phyloP scores from a whole-genome alignment of 2,113 vertebrate genomes.

The Odobenus rosmarus region DNA sequence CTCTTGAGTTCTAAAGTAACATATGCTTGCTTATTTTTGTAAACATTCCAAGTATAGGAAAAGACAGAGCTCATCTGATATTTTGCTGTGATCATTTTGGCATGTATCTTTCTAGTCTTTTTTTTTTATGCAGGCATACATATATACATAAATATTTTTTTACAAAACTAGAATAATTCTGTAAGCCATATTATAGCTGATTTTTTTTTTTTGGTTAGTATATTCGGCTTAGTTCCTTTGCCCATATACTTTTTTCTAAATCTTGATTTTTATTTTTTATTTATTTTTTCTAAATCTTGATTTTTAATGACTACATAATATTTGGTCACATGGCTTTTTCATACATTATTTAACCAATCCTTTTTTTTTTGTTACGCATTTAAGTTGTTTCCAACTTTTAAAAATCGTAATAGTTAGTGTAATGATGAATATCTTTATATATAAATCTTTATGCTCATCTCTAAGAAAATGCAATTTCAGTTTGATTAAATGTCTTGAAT shows the following conservation, averaged over 20 bases:
- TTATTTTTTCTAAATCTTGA: not conserved
- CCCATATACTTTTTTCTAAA: not conserved
- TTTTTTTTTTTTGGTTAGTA: not conserved
- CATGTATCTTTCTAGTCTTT: not conserved
- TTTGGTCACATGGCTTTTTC: not conserved
- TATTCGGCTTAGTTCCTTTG: not conserved
- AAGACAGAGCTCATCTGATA: not conserved
- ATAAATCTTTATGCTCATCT: not conserved
- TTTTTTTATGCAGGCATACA: not conserved
- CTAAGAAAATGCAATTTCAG: conserved; percentile 31
- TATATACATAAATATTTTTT: not conserved
- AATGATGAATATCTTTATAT: not conserved
- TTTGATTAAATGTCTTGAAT: conserved; percentile 13
- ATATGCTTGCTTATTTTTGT: not conserved
- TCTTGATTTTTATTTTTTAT: not conserved
- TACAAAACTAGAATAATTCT: not conserved
- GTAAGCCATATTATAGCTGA: not conserved
- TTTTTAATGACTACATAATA: not conserved
- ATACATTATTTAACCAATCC: not conserved
- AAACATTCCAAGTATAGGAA: not conserved
- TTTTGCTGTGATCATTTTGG: conserved; percentile 1
- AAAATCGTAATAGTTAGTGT: not conserved
- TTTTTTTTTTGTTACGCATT: not conserved
- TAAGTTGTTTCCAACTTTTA: not conserved
- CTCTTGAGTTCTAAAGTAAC: not conserved